Percentiles rank a stretch among this genome's conserved stretches.
Evolutionary conservation across 1,140 invertebrate genomes (phyloP).

Genomic region (Pomacea maculata): DNA sequence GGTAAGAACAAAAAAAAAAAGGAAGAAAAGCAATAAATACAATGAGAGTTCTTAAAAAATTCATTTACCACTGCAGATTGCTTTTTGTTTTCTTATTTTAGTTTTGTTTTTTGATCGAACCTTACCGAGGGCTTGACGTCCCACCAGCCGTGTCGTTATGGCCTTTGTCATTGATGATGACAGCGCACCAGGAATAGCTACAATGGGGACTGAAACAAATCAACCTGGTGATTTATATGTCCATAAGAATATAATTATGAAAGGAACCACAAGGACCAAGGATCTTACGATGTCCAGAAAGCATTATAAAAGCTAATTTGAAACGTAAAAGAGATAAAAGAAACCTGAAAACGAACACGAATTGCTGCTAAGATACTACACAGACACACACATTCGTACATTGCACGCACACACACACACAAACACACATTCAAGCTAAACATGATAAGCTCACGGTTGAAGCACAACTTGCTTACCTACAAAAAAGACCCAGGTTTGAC

Average conservation of each 20-base stretch:
- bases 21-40: too few relatives aligned
- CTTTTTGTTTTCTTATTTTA: neutral
- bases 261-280: neutral
- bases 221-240: too few relatives aligned
- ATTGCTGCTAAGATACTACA: neutral
- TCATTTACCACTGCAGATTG: neutral
- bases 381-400: neutral
- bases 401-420: neutral
- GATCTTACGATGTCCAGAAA: neutral
- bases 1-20: neutral
- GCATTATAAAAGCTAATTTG: too few relatives aligned
- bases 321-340: neutral
- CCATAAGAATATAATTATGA: too few relatives aligned
- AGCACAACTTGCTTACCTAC: neutral
- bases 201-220: neutral
- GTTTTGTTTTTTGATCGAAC: neutral
- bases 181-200: neutral
- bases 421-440: neutral
- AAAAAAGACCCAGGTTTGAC: slow-evolving; percentile 1
- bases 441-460: too few relatives aligned
- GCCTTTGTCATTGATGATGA: neutral
- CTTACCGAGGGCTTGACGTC: neutral
- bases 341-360: neutral
- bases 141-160: neutral
- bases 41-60: neutral